phyloP scores from a whole-genome alignment of 2,113 vertebrate genomes.

The Lepisosteus oculatus region DNA sequence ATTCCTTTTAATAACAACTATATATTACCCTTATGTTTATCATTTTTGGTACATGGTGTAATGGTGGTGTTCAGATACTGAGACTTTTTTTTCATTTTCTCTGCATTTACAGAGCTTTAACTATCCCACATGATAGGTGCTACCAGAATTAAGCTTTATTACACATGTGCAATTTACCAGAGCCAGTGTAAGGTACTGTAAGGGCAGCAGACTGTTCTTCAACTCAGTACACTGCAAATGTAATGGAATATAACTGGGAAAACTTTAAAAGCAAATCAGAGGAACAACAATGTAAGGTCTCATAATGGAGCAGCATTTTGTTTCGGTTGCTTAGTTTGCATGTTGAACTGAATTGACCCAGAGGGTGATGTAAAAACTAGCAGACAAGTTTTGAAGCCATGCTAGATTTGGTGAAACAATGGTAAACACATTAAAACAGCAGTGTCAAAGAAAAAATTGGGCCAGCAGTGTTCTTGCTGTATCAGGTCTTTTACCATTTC shows the following conservation, averaged over 20 bases:
- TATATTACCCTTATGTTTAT: no score
- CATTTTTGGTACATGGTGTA: no score
- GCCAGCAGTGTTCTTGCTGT: no score
- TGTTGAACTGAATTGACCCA: neutral
- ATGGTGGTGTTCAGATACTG: no score
- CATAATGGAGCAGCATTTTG: neutral
- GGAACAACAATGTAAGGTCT: neutral
- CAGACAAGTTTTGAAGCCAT: neutral
- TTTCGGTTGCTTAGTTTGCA: neutral
- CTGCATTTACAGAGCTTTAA: no score
- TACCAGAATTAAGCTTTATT: no score
- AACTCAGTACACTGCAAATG: neutral
- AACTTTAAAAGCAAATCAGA: neutral
- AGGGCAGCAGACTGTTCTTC: neutral
- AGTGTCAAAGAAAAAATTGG: neutral
- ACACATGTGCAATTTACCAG: no score
- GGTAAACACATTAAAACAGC: neutral
- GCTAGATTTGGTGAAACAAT: neutral
- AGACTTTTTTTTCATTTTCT: no score
- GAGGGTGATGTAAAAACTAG: neutral
- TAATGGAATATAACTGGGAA: neutral
- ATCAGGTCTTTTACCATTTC: no score
- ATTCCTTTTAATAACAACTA: no score
- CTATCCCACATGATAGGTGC: no score
- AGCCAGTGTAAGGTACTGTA: no score